These are phyloP conservation scores for Plodia interpunctella DNA, from an alignment of 1,140 invertebrate species.

Conservation along the genomic window DNA sequence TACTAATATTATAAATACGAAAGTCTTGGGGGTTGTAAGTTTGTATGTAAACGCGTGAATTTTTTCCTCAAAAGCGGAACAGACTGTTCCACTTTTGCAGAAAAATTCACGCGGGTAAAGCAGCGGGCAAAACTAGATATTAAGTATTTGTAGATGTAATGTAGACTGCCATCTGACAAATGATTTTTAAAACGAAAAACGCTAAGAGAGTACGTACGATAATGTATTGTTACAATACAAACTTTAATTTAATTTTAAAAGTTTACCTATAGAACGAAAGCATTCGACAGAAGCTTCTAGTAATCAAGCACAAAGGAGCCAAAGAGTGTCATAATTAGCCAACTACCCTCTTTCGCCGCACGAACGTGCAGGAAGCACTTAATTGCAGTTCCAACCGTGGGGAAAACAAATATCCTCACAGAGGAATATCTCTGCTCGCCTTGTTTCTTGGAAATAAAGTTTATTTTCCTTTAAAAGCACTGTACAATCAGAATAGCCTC, in stretches of 20 bases:
- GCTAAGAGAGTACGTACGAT: no score
- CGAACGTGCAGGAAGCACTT: slow-evolving; percentile 25
- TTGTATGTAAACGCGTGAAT: no score
- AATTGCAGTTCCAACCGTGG: slow-evolving; percentile 23
- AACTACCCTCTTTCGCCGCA: slow-evolving; percentile 21
- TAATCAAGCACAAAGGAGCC: slow-evolving; percentile 8
- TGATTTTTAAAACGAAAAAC: no score
- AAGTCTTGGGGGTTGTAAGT: no score
- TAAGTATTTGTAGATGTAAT: no score
- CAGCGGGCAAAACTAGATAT: no score
- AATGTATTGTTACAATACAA: no score
- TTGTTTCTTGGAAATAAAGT: neutral
- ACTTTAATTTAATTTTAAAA: neutral
- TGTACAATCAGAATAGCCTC: neutral
- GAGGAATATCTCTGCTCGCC: neutral
- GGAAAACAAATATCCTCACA: slow-evolving; percentile 8
- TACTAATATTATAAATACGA: no score
- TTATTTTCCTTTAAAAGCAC: neutral
- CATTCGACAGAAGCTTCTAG: neutral
- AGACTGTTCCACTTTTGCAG: no score
- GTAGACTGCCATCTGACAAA: no score
- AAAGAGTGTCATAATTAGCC: slow-evolving; percentile 28
- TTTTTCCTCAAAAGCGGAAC: no score
- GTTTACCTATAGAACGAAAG: neutral
- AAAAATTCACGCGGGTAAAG: no score